These are phyloP conservation scores for Cariama cristata DNA, from an alignment of 2,113 vertebrate species.

Conservation along the genomic window DNA sequence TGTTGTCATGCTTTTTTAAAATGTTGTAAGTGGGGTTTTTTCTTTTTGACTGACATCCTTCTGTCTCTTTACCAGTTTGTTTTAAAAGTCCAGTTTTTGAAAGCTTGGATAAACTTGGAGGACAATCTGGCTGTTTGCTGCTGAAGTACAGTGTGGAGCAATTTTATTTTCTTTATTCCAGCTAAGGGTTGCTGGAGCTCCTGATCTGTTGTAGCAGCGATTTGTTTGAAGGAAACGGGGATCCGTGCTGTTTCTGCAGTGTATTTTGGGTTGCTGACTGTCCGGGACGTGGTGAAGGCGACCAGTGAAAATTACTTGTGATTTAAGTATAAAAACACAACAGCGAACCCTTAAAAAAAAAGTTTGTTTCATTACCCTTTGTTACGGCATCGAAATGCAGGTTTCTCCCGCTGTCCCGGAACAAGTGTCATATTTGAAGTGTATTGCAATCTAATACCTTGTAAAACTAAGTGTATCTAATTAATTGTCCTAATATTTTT, in stretches of 20 bases:
- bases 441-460: constrained; percentile 81
- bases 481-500: constrained; percentile 85
- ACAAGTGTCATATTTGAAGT: constrained; percentile 78
- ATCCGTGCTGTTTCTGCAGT: background rate
- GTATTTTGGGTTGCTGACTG: background rate
- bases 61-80: background rate
- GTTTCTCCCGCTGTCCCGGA: constrained; percentile 39
- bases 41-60: background rate
- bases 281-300: background rate
- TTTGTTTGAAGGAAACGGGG: background rate
- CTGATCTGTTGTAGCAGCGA: background rate
- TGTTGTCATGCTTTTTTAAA: background rate
- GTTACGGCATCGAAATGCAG: constrained; percentile 44
- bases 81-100: background rate
- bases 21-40: background rate
- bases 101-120: background rate
- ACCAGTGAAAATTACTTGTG: background rate
- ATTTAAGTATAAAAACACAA: background rate
- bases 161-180: background rate
- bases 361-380: constrained; percentile 56
- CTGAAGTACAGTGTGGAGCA: background rate
- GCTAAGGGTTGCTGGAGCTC: background rate
- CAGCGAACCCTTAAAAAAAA: background rate
- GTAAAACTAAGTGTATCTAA: constrained; percentile 89
- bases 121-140: background rate